These are phyloP conservation scores for Smutsia temminckii DNA, from an alignment of 2,797 vertebrate species.

Conservation along the genomic window DNA sequence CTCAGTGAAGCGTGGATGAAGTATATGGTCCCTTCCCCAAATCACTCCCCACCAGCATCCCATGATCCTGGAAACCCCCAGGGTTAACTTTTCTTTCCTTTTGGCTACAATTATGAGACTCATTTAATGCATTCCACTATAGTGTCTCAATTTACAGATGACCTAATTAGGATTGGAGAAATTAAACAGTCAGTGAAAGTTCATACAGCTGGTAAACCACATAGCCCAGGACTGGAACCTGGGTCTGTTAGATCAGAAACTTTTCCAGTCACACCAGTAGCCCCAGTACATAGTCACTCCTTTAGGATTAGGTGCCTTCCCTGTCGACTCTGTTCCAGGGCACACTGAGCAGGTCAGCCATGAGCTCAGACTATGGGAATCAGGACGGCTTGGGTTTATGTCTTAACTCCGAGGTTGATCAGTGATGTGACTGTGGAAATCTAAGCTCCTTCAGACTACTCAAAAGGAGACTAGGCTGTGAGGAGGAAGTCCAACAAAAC, in stretches of 20 bases:
- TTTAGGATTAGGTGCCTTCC: neutral
- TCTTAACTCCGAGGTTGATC: neutral
- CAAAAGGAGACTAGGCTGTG: neutral
- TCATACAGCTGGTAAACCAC: neutral
- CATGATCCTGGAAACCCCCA: constrained; percentile 59
- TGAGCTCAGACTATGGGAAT: neutral
- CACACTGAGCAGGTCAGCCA: neutral
- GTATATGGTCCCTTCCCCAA: constrained; percentile 24
- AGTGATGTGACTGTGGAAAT: neutral
- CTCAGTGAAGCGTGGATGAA: neutral
- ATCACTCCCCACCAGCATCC: neutral
- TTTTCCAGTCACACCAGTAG: neutral
- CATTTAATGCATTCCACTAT: neutral
- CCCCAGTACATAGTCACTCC: neutral
- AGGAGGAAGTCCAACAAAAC: neutral
- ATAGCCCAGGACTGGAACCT: neutral
- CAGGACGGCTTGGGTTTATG: neutral
- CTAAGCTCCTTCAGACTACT: neutral
- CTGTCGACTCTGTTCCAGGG: neutral
- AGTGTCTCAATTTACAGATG: neutral
- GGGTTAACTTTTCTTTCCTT: constrained; percentile 30
- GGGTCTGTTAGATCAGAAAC: neutral
- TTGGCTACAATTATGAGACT: neutral
- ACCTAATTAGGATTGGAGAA: neutral
- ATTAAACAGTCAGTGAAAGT: neutral